Evolutionary conservation across 2,888 invertebrate genomes (phyloP).

Genomic region (Temnothorax rugatulus): DNA sequence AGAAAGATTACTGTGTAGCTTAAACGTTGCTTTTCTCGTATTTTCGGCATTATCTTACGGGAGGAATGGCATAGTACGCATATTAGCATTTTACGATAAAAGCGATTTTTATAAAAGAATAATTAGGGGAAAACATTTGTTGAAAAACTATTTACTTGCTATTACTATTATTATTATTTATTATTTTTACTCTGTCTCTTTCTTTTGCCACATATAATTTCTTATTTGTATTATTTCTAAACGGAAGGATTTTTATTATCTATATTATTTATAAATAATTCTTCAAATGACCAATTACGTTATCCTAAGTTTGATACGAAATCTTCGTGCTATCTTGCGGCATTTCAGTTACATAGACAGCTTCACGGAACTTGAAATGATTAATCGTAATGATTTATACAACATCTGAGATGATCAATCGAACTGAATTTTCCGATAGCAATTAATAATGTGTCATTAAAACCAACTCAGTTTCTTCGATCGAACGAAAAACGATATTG

Average conservation of each 20-base stretch:
- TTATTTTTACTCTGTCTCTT: not conserved
- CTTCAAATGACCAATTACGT: not conserved
- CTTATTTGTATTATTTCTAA: not conserved
- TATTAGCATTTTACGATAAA: not conserved
- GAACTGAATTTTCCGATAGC: slow-evolving; percentile 54
- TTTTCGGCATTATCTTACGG: not conserved
- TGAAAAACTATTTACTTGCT: not conserved
- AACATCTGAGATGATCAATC: not conserved
- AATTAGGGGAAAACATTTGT: not conserved
- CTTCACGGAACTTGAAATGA: not conserved
- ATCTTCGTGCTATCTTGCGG: not conserved
- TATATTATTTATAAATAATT: not conserved
- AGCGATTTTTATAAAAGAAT: not conserved
- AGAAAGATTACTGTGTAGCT: not conserved
- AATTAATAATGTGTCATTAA: slow-evolving; percentile 75
- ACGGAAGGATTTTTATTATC: not conserved
- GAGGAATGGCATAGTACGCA: not conserved
- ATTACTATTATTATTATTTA: slow-evolving; percentile 6
- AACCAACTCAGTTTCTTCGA: slow-evolving; percentile 69
- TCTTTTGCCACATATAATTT: not conserved
- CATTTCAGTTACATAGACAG: not conserved
- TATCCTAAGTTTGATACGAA: not conserved
- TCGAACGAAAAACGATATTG: not conserved
- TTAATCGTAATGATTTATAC: not conserved
- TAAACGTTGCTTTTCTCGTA: not conserved